Evolutionary conservation across 2,113 vertebrate genomes (phyloP).

Genomic region (Seriola dumerili): DNA sequence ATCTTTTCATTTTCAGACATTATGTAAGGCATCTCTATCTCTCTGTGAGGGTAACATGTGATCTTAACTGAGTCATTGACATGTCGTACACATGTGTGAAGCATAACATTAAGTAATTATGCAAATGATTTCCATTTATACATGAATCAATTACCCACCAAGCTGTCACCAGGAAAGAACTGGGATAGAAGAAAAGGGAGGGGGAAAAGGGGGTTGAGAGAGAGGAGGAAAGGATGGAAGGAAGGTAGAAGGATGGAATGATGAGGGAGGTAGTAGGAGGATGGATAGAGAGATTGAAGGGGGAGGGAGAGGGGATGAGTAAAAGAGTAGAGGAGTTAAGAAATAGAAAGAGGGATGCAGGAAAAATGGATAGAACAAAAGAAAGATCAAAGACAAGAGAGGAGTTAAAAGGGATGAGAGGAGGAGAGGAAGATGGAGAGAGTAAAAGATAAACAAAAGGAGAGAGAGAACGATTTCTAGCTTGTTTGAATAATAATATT

Average conservation of each 20-base stretch:
- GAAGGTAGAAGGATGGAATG: background rate
- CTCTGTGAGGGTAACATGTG: conserved; percentile 12
- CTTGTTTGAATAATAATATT: conserved; percentile 50
- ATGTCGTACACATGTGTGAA: background rate
- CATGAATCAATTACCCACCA: conserved; percentile 44
- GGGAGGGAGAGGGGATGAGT: background rate
- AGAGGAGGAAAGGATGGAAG: too few species aligned
- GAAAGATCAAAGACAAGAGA: background rate
- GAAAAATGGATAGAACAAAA: background rate
- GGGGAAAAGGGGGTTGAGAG: background rate
- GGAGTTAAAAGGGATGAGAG: background rate
- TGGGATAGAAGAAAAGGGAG: too few species aligned
- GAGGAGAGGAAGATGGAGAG: background rate
- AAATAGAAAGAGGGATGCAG: background rate
- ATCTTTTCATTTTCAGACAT: background rate
- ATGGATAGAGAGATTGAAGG: background rate
- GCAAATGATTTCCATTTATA: conserved; percentile 36
- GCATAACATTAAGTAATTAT: conserved; percentile 52
- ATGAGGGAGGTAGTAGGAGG: background rate
- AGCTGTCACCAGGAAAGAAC: conserved; percentile 15
- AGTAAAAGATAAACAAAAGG: background rate
- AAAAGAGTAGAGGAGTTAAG: too few species aligned
- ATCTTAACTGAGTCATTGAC: conserved; percentile 19
- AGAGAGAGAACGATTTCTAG: background rate
- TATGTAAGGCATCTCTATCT: conserved; percentile 2